Percentiles rank a stretch among this genome's conserved stretches.
Conservation (phyloP, 30 jellyfish, hydroid and myxozoan species). For the Aurelia sp. region DNA sequence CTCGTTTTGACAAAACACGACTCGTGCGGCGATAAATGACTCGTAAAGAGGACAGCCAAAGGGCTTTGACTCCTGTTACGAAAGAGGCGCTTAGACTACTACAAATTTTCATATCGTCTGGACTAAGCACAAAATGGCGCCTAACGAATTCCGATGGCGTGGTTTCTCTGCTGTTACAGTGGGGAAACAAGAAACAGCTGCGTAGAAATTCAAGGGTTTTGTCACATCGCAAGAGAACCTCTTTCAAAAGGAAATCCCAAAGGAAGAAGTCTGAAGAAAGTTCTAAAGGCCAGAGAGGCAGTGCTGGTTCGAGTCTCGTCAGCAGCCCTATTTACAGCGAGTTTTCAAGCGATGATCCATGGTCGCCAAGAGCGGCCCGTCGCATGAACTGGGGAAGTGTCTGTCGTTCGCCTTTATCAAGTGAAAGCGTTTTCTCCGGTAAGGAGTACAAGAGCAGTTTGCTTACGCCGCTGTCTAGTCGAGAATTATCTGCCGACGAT, state of each 20-base stretch:
- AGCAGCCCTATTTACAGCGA: conserved; percentile 44
- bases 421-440: conserved; percentile 44
- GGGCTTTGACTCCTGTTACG: not conserved
- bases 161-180: conserved; percentile 44
- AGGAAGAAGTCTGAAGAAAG: not conserved
- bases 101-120: conserved; percentile 32
- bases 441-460: not conserved
- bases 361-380: not conserved
- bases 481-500: conserved; percentile 25
- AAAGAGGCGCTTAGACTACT: conserved; percentile 33
- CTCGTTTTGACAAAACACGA: too few species aligned
- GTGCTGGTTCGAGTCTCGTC: not conserved
- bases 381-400: not conserved
- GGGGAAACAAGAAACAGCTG: conserved; percentile 29
- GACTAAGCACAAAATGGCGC: conserved; percentile 38
- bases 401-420: not conserved
- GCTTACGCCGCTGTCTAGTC: not conserved
- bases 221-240: conserved; percentile 9
- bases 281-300: not conserved
- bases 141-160: conserved; percentile 59
- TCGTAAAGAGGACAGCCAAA: not conserved
- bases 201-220: conserved; percentile 2
- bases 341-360: conserved; percentile 23
- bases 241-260: not conserved
- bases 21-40: too few species aligned